These are phyloP conservation scores for Leucopternis melanops DNA, from an alignment of 2,113 vertebrate genomes.

Conservation along the genomic window DNA sequence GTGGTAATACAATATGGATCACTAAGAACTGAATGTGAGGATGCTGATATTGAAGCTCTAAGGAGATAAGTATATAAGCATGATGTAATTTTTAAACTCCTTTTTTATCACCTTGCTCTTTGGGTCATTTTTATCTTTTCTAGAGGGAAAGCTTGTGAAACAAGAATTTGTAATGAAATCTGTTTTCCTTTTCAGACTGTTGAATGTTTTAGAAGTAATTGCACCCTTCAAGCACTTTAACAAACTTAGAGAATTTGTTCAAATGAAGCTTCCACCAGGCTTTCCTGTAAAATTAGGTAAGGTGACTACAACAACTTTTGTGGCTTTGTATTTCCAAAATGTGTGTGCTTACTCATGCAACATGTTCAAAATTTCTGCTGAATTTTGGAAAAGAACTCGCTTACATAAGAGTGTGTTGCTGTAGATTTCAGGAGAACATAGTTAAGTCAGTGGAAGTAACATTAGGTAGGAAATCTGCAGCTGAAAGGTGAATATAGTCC, in stretches of 20 bases:
- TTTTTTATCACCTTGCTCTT: not conserved
- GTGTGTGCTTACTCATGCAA: fast-evolving
- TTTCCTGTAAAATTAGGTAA: slow-evolving; percentile 98
- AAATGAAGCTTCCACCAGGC: slow-evolving; percentile 99
- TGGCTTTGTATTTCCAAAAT: not conserved
- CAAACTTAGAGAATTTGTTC: slow-evolving; percentile 99
- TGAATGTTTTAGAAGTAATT: slow-evolving; percentile 98
- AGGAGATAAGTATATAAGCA: not conserved
- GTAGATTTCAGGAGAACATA: not conserved
- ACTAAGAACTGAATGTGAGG: not conserved
- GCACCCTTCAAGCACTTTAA: slow-evolving; percentile 99
- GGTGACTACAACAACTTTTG: not conserved
- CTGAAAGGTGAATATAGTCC: not conserved
- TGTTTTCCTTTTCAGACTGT: slow-evolving; percentile 77
- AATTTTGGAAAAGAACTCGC: not conserved
- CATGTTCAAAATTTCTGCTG: not conserved
- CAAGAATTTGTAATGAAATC: not conserved
- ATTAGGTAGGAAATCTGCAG: not conserved
- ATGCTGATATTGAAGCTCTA: not conserved
- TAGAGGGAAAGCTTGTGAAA: not conserved
- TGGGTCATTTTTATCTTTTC: not conserved
- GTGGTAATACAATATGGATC: fast-evolving
- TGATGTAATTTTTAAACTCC: not conserved
- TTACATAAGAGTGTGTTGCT: fast-evolving
- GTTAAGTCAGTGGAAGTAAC: not conserved